A percentile compares a stretch with the other conserved stretches of the same genome.
These are phyloP conservation scores for Chouioia cunea DNA, from an alignment of 2,888 invertebrate species.

Conservation along the genomic window DNA sequence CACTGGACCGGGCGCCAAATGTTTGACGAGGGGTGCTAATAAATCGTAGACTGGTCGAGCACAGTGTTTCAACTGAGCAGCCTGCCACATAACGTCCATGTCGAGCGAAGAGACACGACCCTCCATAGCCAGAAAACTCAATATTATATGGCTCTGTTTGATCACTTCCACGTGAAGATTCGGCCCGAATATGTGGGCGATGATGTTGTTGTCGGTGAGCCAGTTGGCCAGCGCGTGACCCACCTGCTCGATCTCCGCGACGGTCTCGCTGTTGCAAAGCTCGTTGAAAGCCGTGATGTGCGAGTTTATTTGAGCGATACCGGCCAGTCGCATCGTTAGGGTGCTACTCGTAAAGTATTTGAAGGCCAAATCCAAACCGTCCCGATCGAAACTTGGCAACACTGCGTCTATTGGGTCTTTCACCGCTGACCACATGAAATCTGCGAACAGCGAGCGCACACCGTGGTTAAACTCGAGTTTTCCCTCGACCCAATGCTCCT, in stretches of 20 bases:
- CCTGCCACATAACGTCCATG: conserved; percentile 93
- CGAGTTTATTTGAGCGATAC: conserved; percentile 94
- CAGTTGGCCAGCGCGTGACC: conserved; percentile 89
- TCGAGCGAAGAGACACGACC: conserved; percentile 91
- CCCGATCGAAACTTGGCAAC: conserved; percentile 84
- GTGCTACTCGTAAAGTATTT: conserved; percentile 97
- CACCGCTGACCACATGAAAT: conserved; percentile 96
- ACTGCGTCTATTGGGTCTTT: conserved; percentile 92
- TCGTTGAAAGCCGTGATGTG: conserved; percentile 94
- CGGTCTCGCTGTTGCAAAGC: conserved; percentile 88
- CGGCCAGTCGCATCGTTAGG: conserved; percentile 91
- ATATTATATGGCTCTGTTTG: conserved; percentile 93
- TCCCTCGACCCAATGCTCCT: conserved; percentile 47
- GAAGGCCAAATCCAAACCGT: conserved; percentile 92
- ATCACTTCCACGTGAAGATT: conserved; percentile 97
- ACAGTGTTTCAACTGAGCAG: conserved; percentile 94
- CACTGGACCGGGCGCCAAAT: conserved; percentile 88
- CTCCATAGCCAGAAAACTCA: conserved; percentile 93
- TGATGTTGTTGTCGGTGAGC: conserved; percentile 90
- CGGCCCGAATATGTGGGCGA: conserved; percentile 96
- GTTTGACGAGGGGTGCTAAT: conserved; percentile 89
- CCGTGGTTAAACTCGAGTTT: too few species aligned
- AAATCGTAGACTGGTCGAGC: conserved; percentile 94
- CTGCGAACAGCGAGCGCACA: conserved; percentile 66
- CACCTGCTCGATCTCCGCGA: conserved; percentile 86